Evolutionary conservation across 1,140 invertebrate species (phyloP), one percentile per base, ranked within the genome.

Genomic region (Helicoverpa armigera): DNA sequence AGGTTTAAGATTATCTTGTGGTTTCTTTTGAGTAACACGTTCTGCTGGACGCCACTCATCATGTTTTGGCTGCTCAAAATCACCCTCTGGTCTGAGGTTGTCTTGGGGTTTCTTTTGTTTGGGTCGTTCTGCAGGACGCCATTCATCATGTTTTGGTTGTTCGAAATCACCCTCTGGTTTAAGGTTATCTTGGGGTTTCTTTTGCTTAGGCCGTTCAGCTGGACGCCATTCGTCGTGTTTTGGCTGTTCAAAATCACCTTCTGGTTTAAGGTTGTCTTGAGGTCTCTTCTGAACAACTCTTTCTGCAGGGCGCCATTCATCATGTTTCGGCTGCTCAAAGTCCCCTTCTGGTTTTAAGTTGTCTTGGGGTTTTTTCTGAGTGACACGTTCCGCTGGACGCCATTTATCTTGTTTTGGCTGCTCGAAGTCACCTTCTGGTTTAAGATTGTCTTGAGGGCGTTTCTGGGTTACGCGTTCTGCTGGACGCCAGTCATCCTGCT

Each of bases 101-200:
- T 91, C 92, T 82, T 90, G 53, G 2, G 89, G 88, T 82, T 82
- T 87, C 11, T 85, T 86, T 23, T 88, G 89, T 18, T 87, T 83
- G 0, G 91, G 95, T 81, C 95, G 89, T 77, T 96, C 92, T 81
- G 93, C 91, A 72, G 95, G 85, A 58, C 89, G 87, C 94, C 93
- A 90, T 87, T 95, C 76, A 29, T 94, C 85, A 56, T 93, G 87
- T 65, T 90, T 83, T n/a, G 93, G 87, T 82, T 88, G 79, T 82
- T 95, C 96, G 87, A 96, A 97, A 88, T 97, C 96, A 23, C 97
- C 97, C 88, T 97, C 97, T 31, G 96, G 95, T 85, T 90, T 95
- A 2, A 97, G 85, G 84, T 97, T 97, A 82, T 96, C 96, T 14
- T 89, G 81, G 3, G 95, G 96, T 85, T 92, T 95, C 31, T 90